Base-by-base conservation (phyloP, 1,140 invertebrate genomes). In the Drosophila willistoni region DNA sequence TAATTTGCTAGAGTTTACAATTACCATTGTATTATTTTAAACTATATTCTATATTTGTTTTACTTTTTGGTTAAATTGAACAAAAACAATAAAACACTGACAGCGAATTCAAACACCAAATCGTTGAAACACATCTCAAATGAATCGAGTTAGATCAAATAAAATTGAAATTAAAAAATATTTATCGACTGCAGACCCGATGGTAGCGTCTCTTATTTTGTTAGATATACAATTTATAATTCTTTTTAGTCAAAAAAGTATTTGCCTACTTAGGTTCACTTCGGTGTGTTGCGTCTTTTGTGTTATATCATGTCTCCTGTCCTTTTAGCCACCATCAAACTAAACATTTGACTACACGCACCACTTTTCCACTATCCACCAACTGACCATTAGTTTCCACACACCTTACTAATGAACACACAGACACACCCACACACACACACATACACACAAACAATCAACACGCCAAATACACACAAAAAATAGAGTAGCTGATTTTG, bases 171-270 rank as follows among this genome's bases (percentile, higher is more conserved):
- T 54, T 33, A 17, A 63, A 36, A 47, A 25, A 59, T 1, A 73
- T 79, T 84, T 73, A 17, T 91, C 90, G 90, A 91, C 90, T 91
- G 90, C 90, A 91, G 90, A 79, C 90, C 90, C 90, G 90, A 81
- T 81, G 86, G 84, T 89, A 87, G 84, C 84, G 84, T 87, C 84
- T 84, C 82, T 87, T 87, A 87, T 87, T 84, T 71, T 55, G 10
- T 36, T 36, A 69, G 63, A 51, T 4, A 19, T 9, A 51, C 44
- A 51, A 51, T 51, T 19, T 22, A 5, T 22, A 51, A 51, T 12
- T 22, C 3, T 7, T 51, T 51, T 7, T 51, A 51, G 2, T 39
- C 10, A 39, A 39, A 12, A 47, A 51, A 61, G 73, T 70, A 79
- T 76, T 85, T 87, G 62, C 81, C 72, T 83, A 77, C 74, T 68